Percentiles rank a stretch among this genome's conserved stretches.
These are phyloP conservation scores for Norana najaformis DNA, from an alignment of 2,888 invertebrate species.

Conservation along the genomic window DNA sequence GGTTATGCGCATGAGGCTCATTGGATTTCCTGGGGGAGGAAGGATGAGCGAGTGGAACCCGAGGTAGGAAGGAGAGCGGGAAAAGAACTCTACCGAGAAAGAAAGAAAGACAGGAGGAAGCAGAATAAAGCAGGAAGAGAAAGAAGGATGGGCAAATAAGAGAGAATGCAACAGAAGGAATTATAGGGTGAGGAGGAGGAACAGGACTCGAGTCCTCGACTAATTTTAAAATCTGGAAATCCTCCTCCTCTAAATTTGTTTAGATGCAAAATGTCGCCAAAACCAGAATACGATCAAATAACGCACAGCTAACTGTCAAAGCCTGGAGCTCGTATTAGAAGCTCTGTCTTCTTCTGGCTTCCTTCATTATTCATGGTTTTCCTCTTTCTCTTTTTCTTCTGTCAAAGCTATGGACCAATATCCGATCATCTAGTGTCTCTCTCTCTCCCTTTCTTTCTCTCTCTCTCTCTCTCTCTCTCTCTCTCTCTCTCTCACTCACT, in stretches of 20 bases:
- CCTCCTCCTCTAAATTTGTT: background rate
- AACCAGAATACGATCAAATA: background rate
- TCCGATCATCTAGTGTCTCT: no score
- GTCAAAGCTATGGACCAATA: no score
- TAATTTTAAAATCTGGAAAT: background rate
- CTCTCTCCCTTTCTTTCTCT: background rate
- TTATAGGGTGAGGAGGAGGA: background rate
- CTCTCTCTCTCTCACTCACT: no score
- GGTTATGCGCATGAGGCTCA: background rate
- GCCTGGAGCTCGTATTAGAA: no score
- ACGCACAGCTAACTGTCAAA: no score
- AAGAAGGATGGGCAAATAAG: background rate
- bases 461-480: background rate
- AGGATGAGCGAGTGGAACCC: background rate
- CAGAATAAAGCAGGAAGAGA: conserved; percentile 30
- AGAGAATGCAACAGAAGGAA: no score
- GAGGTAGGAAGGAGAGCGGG: background rate
- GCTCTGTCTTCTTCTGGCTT: no score
- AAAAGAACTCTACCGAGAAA: background rate
- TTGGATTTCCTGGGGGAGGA: background rate
- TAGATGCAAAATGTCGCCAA: background rate
- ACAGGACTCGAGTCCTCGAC: background rate
- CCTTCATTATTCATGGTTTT: no score
- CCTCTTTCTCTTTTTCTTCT: no score
- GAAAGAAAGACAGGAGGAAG: conserved; percentile 23